phyloP scores from a whole-genome alignment of 2,797 vertebrate genomes.

The Enteromius thamalakanensis region DNA sequence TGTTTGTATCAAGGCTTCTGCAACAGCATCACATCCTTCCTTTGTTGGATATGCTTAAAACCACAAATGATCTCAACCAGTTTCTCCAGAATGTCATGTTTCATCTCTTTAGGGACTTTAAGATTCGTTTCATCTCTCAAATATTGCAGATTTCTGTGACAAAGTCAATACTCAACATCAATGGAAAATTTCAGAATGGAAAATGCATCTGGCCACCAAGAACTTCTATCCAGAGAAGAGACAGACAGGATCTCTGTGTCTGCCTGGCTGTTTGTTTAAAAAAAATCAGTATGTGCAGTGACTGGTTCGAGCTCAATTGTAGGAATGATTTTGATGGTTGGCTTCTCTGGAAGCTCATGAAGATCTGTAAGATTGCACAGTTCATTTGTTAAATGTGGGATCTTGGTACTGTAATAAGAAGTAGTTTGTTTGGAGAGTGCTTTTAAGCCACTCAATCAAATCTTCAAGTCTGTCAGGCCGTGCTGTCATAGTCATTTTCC shows the following conservation, averaged over 20 bases:
- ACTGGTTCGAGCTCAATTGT: too few relatives aligned
- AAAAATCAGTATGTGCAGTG: constrained; percentile 29
- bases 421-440: constrained; percentile 23
- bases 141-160: too few relatives aligned
- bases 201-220: too few relatives aligned
- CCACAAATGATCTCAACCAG: constrained; percentile 44
- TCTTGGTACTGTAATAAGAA: constrained; percentile 52
- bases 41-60: constrained; percentile 55
- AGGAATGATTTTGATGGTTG: too few relatives aligned
- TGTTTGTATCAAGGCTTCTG: constrained; percentile 46
- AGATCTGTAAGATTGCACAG: constrained; percentile 18
- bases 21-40: constrained; percentile 43
- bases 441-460: constrained; percentile 54
- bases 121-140: constrained; percentile 40
- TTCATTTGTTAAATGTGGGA: constrained; percentile 50
- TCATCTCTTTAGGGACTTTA: constrained; percentile 59
- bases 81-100: constrained; percentile 57
- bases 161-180: background rate
- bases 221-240: too few relatives aligned
- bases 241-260: too few relatives aligned
- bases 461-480: constrained; percentile 43
- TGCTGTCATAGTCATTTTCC: constrained; percentile 42
- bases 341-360: too few relatives aligned
- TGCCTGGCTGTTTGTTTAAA: too few relatives aligned
- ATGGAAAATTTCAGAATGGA: too few relatives aligned